Conservation (phyloP, 2,888 invertebrate genomes). For the Eupithecia subumbrata region DNA sequence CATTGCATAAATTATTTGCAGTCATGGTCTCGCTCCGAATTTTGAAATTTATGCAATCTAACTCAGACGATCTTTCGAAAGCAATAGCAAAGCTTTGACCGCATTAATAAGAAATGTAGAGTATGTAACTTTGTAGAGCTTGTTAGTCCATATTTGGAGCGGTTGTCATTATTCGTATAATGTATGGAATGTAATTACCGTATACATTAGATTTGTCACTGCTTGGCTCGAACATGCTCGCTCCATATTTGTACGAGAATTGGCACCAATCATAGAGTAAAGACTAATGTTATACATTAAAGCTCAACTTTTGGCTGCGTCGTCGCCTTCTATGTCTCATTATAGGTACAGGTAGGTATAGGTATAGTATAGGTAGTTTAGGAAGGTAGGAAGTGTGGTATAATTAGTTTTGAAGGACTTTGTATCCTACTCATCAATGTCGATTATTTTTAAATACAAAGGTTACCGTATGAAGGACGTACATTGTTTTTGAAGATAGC, state of each 20-base stretch:
- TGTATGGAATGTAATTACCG: neutral
- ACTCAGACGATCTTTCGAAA: neutral
- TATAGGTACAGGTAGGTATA: neutral
- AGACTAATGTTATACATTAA: constrained; percentile 15
- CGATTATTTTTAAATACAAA: neutral
- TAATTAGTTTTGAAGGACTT: constrained; percentile 4
- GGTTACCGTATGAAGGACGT: neutral
- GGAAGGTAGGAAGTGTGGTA: neutral
- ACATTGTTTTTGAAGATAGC: neutral
- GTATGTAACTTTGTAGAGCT: neutral
- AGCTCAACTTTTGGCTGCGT: constrained; percentile 28
- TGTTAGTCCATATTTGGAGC: constrained; percentile 10
- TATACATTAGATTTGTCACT: constrained; percentile 12
- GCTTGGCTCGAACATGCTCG: constrained; percentile 11
- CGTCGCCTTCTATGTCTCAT: neutral
- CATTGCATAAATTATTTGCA: neutral
- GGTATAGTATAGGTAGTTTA: neutral
- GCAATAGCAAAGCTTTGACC: neutral
- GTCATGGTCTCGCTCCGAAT: neutral
- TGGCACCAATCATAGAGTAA: constrained; percentile 19
- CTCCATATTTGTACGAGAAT: constrained; percentile 17
- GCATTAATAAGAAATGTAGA: neutral
- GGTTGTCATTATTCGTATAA: constrained; percentile 4
- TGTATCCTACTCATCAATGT: neutral
- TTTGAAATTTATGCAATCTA: neutral